Evolutionary conservation across 2,113 vertebrate species (phyloP), one percentile per base, ranked within the genome.

Genomic region (Acanthisitta chloris): DNA sequence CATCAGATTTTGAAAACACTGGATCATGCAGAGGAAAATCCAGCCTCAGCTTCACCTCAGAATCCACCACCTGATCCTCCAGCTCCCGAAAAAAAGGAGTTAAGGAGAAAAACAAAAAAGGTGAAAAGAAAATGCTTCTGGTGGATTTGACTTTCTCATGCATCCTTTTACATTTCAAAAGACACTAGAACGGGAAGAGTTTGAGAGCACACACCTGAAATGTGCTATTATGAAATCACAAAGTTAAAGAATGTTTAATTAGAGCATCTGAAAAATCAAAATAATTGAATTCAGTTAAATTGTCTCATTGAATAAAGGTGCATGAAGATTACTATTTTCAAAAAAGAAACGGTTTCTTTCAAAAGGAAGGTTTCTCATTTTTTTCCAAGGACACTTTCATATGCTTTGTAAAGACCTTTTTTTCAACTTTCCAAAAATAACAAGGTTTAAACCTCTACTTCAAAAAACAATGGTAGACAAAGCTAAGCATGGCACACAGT

Each of bases 81-180:
- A 5, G 92, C 58, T 59, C 84, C 96, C 0, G 97, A 98, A 88
- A 98, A 98, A 84, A 98, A 97, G 80, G 98, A 98, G 83, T 85
- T 98, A 31, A 93, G 97, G 92, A 97, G 98, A 85, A 99, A 99
- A 78, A 96, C 99, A 84, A 99, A 99, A 97, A 99, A 99, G 95
- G 97, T 99, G 76, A 98, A 99, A 87, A 99, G 99, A 96, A 99
- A 99, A 97, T 99, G 99, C 86, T 99, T 99, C 97, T 99, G 99
- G 99, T 99, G 99, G 99, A 98, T 98, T 94, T 98, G 97, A 98
- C 73, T 91, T 74, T 42, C 73, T 92, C 61, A 28, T 25, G 18
- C 70, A 76, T 81, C 40, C 45, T 78, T 73, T 52, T 83, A 51
- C 17, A 51, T 81, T 81, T 96, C 73, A 66, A 43, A 90, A 77